These are phyloP conservation scores for Zaprionus inermis DNA, from an alignment of 1,140 invertebrate species.

Conservation along the genomic window DNA sequence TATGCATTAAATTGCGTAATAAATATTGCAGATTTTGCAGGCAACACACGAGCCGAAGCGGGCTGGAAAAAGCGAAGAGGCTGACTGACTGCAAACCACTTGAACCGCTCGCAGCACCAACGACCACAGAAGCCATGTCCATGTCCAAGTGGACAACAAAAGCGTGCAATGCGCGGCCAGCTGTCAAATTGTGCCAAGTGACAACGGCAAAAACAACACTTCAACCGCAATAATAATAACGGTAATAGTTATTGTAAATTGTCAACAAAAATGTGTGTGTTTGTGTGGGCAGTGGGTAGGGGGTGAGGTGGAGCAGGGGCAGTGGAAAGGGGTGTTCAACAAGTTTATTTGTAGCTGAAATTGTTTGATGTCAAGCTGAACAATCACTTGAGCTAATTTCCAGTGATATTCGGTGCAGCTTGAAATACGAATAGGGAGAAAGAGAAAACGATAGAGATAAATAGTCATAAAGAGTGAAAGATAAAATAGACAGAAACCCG, in stretches of 20 bases:
- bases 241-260: constrained; percentile 36
- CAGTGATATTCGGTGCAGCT: constrained; percentile 1
- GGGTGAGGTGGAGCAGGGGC: too few relatives aligned
- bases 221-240: constrained; percentile 25
- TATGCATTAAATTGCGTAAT: constrained; percentile 37
- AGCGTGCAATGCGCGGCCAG: constrained; percentile 28
- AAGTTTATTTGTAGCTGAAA: constrained; percentile 19
- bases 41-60: constrained; percentile 4
- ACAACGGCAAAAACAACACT: constrained; percentile 12
- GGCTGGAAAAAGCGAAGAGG: neutral
- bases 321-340: neutral
- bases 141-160: constrained; percentile 37
- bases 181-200: constrained; percentile 30
- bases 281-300: neutral
- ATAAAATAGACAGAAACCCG: neutral
- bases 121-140: constrained; percentile 34
- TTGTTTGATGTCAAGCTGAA: neutral
- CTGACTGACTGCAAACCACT: constrained; percentile 1
- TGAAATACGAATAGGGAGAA: neutral
- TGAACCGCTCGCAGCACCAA: constrained; percentile 21
- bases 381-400: constrained; percentile 11
- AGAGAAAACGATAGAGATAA: neutral
- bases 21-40: constrained; percentile 5
- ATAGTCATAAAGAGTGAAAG: neutral
- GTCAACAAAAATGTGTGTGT: constrained; percentile 18